Evolutionary conservation across 2,113 vertebrate genomes (phyloP).

Genomic region (Gallinago paraguaiae): DNA sequence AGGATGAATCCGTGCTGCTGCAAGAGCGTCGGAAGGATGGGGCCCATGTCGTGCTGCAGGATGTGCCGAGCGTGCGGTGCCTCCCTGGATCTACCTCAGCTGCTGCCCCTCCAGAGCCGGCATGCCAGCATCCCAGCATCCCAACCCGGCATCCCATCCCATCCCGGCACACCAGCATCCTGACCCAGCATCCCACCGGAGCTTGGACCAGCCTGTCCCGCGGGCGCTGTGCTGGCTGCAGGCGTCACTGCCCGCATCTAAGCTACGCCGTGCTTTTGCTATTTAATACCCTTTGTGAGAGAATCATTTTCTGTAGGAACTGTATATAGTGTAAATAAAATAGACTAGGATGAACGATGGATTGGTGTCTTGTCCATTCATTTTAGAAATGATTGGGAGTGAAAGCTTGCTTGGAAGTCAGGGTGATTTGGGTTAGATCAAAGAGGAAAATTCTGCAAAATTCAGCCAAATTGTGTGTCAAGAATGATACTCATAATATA

Average conservation of each 20-base stretch:
- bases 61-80: background rate
- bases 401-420: fast-evolving
- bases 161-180: background rate
- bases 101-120: slow-evolving; percentile 5
- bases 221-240: background rate
- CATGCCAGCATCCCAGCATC: background rate
- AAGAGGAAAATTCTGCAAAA: background rate
- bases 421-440: background rate
- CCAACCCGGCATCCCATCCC: background rate
- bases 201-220: background rate
- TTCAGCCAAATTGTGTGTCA: background rate
- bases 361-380: background rate
- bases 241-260: background rate
- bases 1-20: background rate
- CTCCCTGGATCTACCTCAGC: slow-evolving; percentile 56
- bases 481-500: background rate
- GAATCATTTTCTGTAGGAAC: slow-evolving; percentile 27
- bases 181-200: background rate
- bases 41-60: background rate
- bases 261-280: background rate
- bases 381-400: background rate
- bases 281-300: slow-evolving; percentile 29
- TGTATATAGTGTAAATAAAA: slow-evolving; percentile 69
- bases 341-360: background rate
- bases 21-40: background rate